Conservation (phyloP, 2,113 vertebrate genomes). For the Jaculus jaculus region DNA sequence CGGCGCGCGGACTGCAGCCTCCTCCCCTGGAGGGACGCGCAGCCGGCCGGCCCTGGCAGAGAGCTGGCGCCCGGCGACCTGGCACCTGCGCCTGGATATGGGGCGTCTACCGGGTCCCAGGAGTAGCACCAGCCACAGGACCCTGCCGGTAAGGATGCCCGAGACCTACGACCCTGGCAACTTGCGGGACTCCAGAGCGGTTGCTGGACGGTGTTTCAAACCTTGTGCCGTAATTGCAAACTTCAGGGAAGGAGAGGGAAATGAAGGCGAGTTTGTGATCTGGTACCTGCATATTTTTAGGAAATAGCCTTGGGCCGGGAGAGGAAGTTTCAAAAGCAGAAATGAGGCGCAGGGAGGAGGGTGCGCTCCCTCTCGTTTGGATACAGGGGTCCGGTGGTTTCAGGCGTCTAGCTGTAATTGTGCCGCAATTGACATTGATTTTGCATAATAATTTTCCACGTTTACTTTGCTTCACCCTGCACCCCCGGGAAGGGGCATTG, state of each 20-base stretch:
- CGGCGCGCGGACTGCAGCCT: conserved; percentile 75
- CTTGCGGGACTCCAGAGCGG: background rate
- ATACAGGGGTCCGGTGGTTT: background rate
- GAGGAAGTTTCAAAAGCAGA: conserved; percentile 64
- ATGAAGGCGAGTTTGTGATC: background rate
- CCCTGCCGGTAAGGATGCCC: conserved; percentile 82
- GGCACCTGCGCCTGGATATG: conserved; percentile 82
- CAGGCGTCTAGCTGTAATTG: background rate
- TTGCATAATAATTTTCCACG: conserved; percentile 33
- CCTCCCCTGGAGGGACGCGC: conserved; percentile 62
- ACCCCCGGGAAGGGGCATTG: background rate
- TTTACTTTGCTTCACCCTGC: background rate
- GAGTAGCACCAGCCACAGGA: conserved; percentile 71
- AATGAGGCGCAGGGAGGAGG: background rate
- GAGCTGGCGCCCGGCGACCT: conserved; percentile 74
- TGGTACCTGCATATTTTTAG: background rate
- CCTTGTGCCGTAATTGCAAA: conserved; percentile 55
- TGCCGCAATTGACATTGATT: conserved; percentile 53
- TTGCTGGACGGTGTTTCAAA: background rate
- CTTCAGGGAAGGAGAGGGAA: background rate
- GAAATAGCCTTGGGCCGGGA: background rate
- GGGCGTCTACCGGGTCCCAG: conserved; percentile 76
- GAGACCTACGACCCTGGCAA: background rate
- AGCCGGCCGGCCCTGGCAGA: conserved; percentile 60
- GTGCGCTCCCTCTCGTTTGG: background rate